Evolutionary conservation across 1,140 invertebrate species (phyloP), one percentile per base, ranked within the genome.

Genomic region (Drosophila obscura): DNA sequence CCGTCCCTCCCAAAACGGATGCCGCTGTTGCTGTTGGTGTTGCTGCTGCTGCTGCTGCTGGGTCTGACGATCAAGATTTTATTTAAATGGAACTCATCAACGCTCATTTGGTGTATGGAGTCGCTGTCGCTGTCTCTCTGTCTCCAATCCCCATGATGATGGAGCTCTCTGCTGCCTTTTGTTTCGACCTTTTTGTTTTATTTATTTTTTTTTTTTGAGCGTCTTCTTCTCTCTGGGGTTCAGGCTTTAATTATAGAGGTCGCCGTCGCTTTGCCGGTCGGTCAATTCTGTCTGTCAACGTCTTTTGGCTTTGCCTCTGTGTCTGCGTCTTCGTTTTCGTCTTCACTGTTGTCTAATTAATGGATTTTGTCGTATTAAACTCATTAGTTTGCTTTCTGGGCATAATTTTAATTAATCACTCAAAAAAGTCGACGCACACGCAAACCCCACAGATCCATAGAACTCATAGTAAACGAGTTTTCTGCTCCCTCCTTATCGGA

Each of bases 1-100:
- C 48, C 26, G 39, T 43, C 72, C 41, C 11, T 49, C 19, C 19
- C 39, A 26, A 45, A 74, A 71, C 75, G 80, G 81, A 80, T 80
- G 81, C 77, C 73, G 60, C 50, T 35, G 56, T 52, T 45, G 61
- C 57, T 55, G 58, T 19, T 80, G 81, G 73, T 67, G 60, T 48
- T 80, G 81, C 77, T 67, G 60, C 50, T 80, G 81, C 77, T 67
- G 60, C 50, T 35, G 51, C 57, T 45, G 61, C 57, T 58, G 58
- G 35, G 41, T 62, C 46, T 48, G 78, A 64, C 67, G 85, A 90
- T 89, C 85, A 89, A 89, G 85, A 89, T 89, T 89, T 89, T 89
- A 89, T 89, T 89, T 89, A 89, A 89, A 89, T 89, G 84, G 84
- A 89, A 89, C 73, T 89, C 84, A 89, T 89, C 84, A 89, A 74